A percentile compares a stretch with the other conserved stretches of the same genome.
These are phyloP conservation scores for Lagocephalus sceleratus DNA, from an alignment of 2,797 vertebrate genomes.

Conservation along the genomic window DNA sequence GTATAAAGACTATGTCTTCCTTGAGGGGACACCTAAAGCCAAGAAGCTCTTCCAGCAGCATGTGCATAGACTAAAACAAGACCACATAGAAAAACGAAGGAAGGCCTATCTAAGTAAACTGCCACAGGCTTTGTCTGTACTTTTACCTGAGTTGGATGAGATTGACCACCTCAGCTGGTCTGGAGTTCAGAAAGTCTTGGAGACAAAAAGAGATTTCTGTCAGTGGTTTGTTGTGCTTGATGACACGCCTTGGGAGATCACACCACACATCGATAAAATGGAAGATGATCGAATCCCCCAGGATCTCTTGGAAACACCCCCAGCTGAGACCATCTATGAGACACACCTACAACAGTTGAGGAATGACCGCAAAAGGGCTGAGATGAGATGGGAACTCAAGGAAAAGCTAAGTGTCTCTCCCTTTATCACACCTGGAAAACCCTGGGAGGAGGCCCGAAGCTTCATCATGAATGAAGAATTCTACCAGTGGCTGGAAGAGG, in stretches of 20 bases:
- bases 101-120: slow-evolving; percentile 83
- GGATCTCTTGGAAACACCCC: slow-evolving; percentile 87
- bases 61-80: slow-evolving; percentile 90
- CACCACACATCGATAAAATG: slow-evolving; percentile 85
- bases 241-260: slow-evolving; percentile 94
- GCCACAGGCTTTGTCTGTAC: slow-evolving; percentile 84
- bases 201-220: slow-evolving; percentile 88
- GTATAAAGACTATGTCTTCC: slow-evolving; percentile 93
- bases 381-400: slow-evolving; percentile 90
- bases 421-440: slow-evolving; percentile 93
- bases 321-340: slow-evolving; percentile 83
- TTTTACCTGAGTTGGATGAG: slow-evolving; percentile 87
- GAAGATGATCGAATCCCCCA: slow-evolving; percentile 91
- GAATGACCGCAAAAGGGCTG: slow-evolving; percentile 84
- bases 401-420: slow-evolving; percentile 87
- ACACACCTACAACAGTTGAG: slow-evolving; percentile 86
- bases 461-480: slow-evolving; percentile 98
- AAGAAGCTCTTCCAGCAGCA: slow-evolving; percentile 95
- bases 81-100: slow-evolving; percentile 89
- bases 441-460: slow-evolving; percentile 96
- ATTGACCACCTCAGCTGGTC: slow-evolving; percentile 90
- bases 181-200: slow-evolving; percentile 87
- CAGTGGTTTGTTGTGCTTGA: slow-evolving; percentile 94
- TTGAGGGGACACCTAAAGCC: slow-evolving; percentile 93
- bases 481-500: slow-evolving; percentile 92